Conservation (phyloP, 2,113 vertebrate genomes). For the Triplophysa tibetana region DNA sequence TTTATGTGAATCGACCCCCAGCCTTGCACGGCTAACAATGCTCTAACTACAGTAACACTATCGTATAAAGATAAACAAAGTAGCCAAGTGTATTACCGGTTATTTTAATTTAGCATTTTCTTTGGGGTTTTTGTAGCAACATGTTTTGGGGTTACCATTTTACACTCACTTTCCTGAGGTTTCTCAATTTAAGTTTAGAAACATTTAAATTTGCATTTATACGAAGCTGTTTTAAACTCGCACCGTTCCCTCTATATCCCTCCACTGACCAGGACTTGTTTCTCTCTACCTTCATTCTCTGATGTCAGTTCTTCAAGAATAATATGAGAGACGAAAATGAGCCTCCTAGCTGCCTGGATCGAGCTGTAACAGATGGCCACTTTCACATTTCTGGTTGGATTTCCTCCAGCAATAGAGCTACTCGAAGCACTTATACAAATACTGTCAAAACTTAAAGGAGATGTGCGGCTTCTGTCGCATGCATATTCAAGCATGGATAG, state of each 20-base stretch:
- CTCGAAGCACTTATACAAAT: constrained; percentile 10
- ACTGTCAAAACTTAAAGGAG: constrained; percentile 5
- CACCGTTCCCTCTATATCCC: background rate
- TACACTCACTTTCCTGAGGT: background rate
- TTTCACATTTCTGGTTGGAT: constrained; percentile 8
- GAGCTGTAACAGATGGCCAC: constrained; percentile 24
- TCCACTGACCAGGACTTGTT: background rate
- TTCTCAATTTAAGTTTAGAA: background rate
- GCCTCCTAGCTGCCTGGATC: constrained; percentile 11
- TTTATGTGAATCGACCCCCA: too few species aligned
- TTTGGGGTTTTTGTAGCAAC: too few species aligned
- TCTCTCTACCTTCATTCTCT: background rate
- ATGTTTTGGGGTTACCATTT: too few species aligned
- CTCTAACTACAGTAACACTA: too few species aligned
- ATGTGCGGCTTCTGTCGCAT: background rate
- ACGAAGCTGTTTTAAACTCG: background rate
- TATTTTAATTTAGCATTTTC: too few species aligned
- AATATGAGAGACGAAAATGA: background rate
- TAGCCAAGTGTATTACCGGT: too few species aligned
- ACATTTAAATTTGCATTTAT: background rate
- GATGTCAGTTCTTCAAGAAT: background rate
- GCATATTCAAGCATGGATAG: background rate
- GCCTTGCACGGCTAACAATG: too few species aligned
- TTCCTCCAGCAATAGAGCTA: constrained; percentile 5
- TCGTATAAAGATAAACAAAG: too few species aligned